Conservation (phyloP, 2,797 vertebrate species). For the Coracias cyanogaster region DNA sequence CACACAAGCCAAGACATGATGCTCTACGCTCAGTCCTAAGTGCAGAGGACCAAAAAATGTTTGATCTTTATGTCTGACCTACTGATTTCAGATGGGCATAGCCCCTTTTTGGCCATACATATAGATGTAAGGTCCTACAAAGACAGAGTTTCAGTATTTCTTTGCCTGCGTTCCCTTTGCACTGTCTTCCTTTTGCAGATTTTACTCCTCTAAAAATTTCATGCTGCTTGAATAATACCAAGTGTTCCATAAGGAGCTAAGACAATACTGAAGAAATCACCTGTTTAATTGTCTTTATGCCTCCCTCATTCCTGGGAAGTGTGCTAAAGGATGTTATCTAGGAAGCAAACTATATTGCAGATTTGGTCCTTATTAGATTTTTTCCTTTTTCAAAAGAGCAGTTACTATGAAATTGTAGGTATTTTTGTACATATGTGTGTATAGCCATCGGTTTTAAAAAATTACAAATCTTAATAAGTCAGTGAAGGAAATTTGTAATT, state of each 20-base stretch:
- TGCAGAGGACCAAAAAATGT: neutral
- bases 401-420: neutral
- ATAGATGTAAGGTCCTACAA: neutral
- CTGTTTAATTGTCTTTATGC: neutral
- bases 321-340: neutral
- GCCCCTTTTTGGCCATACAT: neutral
- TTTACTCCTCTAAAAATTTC: neutral
- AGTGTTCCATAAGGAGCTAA: neutral
- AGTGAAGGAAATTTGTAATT: neutral
- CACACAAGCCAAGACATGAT: neutral
- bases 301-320: neutral
- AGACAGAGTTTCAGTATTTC: neutral
- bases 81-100: neutral
- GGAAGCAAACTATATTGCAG: neutral
- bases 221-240: neutral
- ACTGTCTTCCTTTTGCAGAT: neutral
- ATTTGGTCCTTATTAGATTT: neutral
- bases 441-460: neutral
- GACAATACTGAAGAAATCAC: neutral
- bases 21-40: neutral
- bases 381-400: neutral
- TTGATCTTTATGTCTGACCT: neutral
- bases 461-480: neutral
- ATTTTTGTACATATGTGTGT: neutral
- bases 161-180: neutral